phyloP scores from a whole-genome alignment of 2,797 vertebrate species.

The Channa striata region DNA sequence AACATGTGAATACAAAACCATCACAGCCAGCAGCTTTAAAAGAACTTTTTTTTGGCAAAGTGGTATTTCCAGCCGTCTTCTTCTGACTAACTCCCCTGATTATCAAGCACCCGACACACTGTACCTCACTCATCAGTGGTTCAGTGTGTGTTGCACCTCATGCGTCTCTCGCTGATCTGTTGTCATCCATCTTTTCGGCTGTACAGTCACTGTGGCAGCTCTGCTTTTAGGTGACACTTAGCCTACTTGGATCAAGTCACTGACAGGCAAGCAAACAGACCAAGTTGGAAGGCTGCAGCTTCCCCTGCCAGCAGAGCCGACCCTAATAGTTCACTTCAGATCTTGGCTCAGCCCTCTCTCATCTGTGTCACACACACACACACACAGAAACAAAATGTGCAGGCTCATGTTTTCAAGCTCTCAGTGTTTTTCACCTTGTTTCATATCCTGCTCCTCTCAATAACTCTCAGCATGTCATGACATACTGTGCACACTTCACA shows the following conservation, averaged over 20 bases:
- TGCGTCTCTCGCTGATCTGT: slow-evolving; percentile 35
- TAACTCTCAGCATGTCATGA: background rate
- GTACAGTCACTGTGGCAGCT: slow-evolving; percentile 47
- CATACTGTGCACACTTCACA: background rate
- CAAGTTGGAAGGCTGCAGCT: slow-evolving; percentile 69
- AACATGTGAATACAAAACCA: background rate
- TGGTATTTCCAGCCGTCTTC: slow-evolving; percentile 16
- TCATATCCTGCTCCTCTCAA: slow-evolving; percentile 35
- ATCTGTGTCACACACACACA: slow-evolving; percentile 42
- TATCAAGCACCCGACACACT: background rate
- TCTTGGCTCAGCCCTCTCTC: slow-evolving; percentile 42
- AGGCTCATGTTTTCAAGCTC: slow-evolving; percentile 49
- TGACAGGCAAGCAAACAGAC: slow-evolving; percentile 63
- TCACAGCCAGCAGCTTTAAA: background rate
- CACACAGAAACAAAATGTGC: slow-evolving; percentile 23
- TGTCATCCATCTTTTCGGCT: slow-evolving; percentile 60
- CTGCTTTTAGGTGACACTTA: slow-evolving; percentile 64
- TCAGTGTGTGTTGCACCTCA: slow-evolving; percentile 15
- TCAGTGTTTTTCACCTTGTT: slow-evolving; percentile 41
- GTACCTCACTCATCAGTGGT: slow-evolving; percentile 19
- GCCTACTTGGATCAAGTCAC: slow-evolving; percentile 61
- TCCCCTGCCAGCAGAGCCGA: slow-evolving; percentile 53
- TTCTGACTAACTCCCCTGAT: slow-evolving; percentile 19
- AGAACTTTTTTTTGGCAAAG: slow-evolving; percentile 11
- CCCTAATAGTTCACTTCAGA: slow-evolving; percentile 67